A percentile compares a stretch with the other conserved stretches of the same genome.
Evolutionary conservation across 2,888 invertebrate species (phyloP).

Genomic region (Neoascia interrupta): DNA sequence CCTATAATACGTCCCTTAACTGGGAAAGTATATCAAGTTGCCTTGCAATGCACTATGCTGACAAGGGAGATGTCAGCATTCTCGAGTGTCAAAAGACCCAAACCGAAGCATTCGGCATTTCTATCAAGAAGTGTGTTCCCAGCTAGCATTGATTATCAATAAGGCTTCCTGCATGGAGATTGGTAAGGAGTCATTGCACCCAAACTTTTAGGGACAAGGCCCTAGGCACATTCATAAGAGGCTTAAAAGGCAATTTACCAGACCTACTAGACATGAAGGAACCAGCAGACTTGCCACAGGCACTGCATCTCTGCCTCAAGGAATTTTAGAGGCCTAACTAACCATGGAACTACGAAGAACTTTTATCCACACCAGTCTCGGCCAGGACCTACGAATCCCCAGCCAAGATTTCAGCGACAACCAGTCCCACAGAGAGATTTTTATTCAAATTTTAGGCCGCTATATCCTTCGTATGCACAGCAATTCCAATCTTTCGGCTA

Average conservation of each 20-base stretch:
- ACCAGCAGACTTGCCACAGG: no score
- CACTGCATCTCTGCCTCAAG: slow-evolving; percentile 26
- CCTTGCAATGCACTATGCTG: slow-evolving; percentile 36
- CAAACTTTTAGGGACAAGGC: slow-evolving; percentile 24
- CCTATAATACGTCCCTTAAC: slow-evolving; percentile 13
- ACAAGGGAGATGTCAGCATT: slow-evolving; percentile 24
- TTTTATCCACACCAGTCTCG: not conserved
- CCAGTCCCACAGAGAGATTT: no score
- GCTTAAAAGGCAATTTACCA: slow-evolving; percentile 23
- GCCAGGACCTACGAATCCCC: not conserved
- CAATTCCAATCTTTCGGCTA: no score
- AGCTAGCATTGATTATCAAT: slow-evolving; percentile 26
- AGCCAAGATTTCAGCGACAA: no score
- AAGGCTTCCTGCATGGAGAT: slow-evolving; percentile 30
- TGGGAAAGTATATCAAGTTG: no score
- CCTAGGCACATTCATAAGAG: slow-evolving; percentile 26
- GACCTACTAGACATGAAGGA: no score
- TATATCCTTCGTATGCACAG: not conserved
- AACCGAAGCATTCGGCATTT: not conserved
- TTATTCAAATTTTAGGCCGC: no score
- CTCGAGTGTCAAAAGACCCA: slow-evolving; percentile 24
- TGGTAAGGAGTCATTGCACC: not conserved
- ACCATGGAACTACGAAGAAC: not conserved
- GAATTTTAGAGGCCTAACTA: not conserved
- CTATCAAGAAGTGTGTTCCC: slow-evolving; percentile 15